Conservation (phyloP, 1,140 invertebrate genomes). For the Pseudomyrmex flavicornis region DNA sequence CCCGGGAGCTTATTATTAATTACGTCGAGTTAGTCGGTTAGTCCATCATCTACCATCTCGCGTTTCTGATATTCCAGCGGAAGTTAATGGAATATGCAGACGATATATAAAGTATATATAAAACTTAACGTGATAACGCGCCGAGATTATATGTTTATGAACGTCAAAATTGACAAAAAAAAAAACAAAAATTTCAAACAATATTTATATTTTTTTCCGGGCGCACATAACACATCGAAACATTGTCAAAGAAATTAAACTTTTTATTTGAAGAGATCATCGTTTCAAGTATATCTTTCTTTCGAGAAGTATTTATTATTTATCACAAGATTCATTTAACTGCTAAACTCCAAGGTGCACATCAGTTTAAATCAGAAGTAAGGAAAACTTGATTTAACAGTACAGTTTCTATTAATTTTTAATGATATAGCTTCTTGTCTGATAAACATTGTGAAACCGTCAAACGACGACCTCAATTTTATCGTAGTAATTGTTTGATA, state of each 20-base stretch:
- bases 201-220: not conserved
- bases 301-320: not conserved
- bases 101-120: not conserved
- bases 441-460: not conserved
- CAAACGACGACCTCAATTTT: not conserved
- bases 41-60: constrained; percentile 58
- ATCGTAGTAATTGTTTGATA: not conserved
- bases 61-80: constrained; percentile 58
- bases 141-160: not conserved
- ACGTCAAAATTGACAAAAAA: not conserved
- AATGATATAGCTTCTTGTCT: not conserved
- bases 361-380: too few relatives aligned
- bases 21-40: constrained; percentile 61
- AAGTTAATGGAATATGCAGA: constrained; percentile 50
- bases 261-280: not conserved
- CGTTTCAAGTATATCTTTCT: not conserved
- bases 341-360: not conserved
- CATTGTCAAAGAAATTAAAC: not conserved
- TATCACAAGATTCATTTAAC: not conserved
- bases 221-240: not conserved
- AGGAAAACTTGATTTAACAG: not conserved
- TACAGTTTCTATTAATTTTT: not conserved
- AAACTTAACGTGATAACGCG: constrained; percentile 13
- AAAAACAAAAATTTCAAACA: not conserved
- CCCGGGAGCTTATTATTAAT: constrained; percentile 65